These are phyloP conservation scores for Bovichtus diacanthus DNA, from an alignment of 2,797 vertebrate genomes.

Conservation along the genomic window DNA sequence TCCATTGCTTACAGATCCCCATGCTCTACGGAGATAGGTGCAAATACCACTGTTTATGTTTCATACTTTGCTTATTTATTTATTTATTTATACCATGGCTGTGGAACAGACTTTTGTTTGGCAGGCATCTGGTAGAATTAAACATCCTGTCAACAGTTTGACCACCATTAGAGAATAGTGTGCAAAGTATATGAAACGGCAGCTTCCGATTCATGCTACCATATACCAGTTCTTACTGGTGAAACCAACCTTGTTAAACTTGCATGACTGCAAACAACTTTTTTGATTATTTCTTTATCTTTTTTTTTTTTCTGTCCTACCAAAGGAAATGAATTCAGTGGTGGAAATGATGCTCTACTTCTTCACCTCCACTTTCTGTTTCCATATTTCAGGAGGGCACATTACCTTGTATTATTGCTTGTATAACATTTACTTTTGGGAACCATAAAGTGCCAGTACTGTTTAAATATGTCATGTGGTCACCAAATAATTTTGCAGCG, in stretches of 20 bases:
- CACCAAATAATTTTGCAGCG: neutral
- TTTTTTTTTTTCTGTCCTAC: neutral
- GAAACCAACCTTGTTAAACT: neutral
- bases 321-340: neutral
- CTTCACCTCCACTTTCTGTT: neutral
- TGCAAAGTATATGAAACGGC: neutral
- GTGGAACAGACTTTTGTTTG: neutral
- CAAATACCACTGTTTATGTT: neutral
- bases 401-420: neutral
- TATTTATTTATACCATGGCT: neutral
- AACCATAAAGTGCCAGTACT: neutral
- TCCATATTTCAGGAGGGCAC: neutral
- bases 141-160: neutral
- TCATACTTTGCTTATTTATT: neutral
- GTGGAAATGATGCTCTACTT: neutral
- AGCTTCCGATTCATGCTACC: neutral
- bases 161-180: neutral
- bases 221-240: neutral
- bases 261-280: neutral
- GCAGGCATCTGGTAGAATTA: neutral
- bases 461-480: neutral
- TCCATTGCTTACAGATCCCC: conserved; percentile 96
- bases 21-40: conserved; percentile 99
- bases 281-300: neutral
- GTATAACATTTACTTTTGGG: neutral